Base-by-base conservation (phyloP, 2,113 vertebrate genomes). In the Forbesichthys agassizii region DNA sequence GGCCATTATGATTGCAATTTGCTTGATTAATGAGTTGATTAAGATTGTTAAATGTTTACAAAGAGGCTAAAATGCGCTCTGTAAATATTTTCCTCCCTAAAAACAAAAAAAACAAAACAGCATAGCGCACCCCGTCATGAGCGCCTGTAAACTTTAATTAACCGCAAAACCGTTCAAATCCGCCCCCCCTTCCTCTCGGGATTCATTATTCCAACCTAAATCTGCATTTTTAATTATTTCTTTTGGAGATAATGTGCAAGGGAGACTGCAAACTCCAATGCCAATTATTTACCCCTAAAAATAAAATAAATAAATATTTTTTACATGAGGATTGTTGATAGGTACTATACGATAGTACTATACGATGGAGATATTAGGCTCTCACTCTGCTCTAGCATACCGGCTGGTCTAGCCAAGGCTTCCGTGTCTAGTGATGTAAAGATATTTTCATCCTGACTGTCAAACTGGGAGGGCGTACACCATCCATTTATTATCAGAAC, bases 191-290 rank as follows among this genome's bases (percentile, higher is more conserved):
- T 66, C 76, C 75, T 49, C 57, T 65, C 73, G 91, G 88, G 91
- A 90, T 90, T 90, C 84, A 91, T 91, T 91, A 91, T 85, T 89
- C 84, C 76, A 79, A 87, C 83, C 82, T 80, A 91, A 91, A 93
- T 92, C 90, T 91, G 87, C 87, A 90, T 92, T 92, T 87, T 90
- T 91, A 92, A 92, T 93, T 79, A 93, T 92, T 91, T 88, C 85
- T 91, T 89, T 89, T 75, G 69, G 36, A 85, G 84, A 87, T 87
- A 88, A 86, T 80, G 70, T 89, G 90, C 80, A 70, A 66, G 74
- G 81, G 64, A 76, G 79, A 82, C 33, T 58, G 81, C 75, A 69
- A 84, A 80, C 89, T 88, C 73, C 83, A 68, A 52, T 69, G 64
- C 73, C 78, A 83, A 88, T 91, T 89, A 86, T 89, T 88, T 86